Base-by-base conservation (phyloP, 2,797 vertebrate species). In the Sebastes nivosus region DNA sequence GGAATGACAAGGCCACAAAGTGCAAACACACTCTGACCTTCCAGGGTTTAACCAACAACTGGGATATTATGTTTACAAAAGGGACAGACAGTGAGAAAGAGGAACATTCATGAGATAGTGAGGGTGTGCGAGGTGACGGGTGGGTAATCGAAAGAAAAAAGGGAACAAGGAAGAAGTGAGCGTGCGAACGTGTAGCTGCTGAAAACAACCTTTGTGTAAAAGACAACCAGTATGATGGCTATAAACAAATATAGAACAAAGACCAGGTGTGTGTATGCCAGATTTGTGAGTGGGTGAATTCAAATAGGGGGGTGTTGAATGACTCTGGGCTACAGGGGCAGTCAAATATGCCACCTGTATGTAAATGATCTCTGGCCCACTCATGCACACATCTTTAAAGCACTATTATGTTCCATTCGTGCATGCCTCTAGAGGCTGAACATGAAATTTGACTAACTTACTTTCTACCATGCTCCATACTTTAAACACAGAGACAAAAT, bases 301-400 rank as follows among this genome's bases (percentile, higher is more conserved):
- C 70, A 89, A 92, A 91, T 88, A 80, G 25, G 63, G 77, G 80
- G 79, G 50, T 78, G 70, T 82, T 60, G 46, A 85, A 92, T 87
- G 68, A 86, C 89, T 79, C 64, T 10, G 29, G 84, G 52, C 63
- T 30, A 71, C 63, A 84, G 46, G 68, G 36, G 52, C 61, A 94
- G 83, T 87, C 90, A 95, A 94, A 95, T 93, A 82, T 80, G 67
- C 87, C 94, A 95, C 93, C 92, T 95, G 93, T 92, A 94, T 94
- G 94, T 72, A 95, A 95, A 95, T 92, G 59, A 91, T 78, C 74
- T 76, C 42, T 20, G 72, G 36, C 61, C 52, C 73, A 63, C 64
- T 58, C 75, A 85, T 8, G 29, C 38, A 52, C 72, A 13, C 8
- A 54, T 18, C 69, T 79, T 65, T 86, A 50, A 88, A 83, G 83